Conservation (phyloP, 2,888 invertebrate species). For the Macrophya annulata region DNA sequence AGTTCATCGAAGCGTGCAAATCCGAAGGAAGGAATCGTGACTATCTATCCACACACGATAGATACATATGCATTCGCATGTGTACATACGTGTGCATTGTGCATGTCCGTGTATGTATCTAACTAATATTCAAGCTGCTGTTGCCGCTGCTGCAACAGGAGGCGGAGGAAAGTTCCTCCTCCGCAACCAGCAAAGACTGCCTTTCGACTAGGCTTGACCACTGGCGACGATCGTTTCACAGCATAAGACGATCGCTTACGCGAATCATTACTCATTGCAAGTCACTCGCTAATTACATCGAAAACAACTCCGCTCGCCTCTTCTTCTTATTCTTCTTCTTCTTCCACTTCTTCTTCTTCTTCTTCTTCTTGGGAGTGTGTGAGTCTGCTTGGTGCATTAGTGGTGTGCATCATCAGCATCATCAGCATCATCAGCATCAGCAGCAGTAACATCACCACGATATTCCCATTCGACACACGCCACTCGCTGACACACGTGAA, state of each 20-base stretch:
- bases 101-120: not conserved
- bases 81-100: not conserved
- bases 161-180: slow-evolving; percentile 45
- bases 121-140: not conserved
- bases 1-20: slow-evolving; percentile 28
- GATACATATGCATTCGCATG: not conserved
- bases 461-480: slow-evolving; percentile 29
- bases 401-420: not conserved
- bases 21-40: not conserved
- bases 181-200: slow-evolving; percentile 39
- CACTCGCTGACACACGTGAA: slow-evolving; percentile 31
- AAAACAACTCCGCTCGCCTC: slow-evolving; percentile 61
- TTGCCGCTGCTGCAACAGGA: not conserved
- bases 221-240: slow-evolving; percentile 9
- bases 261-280: slow-evolving; percentile 67
- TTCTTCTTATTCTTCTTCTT: not conserved
- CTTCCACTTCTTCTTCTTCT: not conserved
- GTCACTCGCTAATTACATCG: slow-evolving; percentile 73
- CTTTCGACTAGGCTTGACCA: slow-evolving; percentile 21
- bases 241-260: slow-evolving; percentile 25
- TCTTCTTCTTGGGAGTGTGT: not conserved
- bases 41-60: slow-evolving; percentile 13
- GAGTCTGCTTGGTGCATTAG: slow-evolving; percentile 7
- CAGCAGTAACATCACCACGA: not conserved
- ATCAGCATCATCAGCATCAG: not conserved